A percentile compares a stretch with the other conserved stretches of the same genome.
Conservation (phyloP, 2,113 vertebrate genomes). For the Rostratula benghalensis region DNA sequence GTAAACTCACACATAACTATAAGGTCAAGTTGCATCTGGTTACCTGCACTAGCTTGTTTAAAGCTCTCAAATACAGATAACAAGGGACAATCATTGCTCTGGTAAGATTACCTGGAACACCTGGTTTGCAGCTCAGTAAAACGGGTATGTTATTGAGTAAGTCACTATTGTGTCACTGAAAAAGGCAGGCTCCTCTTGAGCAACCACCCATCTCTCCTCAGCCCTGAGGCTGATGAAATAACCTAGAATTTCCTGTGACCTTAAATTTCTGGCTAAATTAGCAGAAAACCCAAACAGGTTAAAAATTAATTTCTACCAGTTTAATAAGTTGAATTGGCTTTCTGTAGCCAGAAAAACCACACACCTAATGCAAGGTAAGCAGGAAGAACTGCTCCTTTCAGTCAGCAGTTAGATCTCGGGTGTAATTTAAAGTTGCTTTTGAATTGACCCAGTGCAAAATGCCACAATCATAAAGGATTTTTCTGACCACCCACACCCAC, state of each 20-base stretch:
- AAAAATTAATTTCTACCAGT: background rate
- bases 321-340: background rate
- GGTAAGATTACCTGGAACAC: background rate
- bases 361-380: background rate
- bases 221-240: background rate
- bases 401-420: background rate
- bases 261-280: background rate
- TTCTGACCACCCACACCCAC: background rate
- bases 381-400: background rate
- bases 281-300: background rate
- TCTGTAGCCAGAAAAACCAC: background rate
- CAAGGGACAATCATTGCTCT: background rate
- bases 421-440: background rate
- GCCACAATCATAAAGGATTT: background rate
- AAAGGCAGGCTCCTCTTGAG: background rate
- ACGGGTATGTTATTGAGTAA: background rate
- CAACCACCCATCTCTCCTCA: background rate
- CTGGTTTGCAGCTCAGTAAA: background rate
- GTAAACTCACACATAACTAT: background rate
- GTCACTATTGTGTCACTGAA: background rate
- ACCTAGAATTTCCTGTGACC: background rate
- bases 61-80: background rate
- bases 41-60: background rate
- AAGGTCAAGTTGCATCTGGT: background rate
- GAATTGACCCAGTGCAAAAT: background rate